Conservation (phyloP, 2,797 vertebrate species). For the Scyliorhinus canicula region DNA sequence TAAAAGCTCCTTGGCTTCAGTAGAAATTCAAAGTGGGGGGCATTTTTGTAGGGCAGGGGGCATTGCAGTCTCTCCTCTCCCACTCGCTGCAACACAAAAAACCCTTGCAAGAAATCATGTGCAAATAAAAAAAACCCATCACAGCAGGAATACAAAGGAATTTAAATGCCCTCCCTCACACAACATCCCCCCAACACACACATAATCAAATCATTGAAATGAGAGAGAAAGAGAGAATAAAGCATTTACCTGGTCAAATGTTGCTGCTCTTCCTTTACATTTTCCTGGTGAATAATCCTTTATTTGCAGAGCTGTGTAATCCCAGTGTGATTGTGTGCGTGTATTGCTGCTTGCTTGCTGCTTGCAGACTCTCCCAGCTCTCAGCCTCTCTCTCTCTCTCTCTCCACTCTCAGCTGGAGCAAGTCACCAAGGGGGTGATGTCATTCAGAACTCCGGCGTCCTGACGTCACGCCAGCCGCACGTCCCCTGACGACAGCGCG, state of each 20-base stretch:
- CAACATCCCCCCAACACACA: neutral
- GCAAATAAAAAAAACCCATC: neutral
- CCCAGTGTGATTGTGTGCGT: neutral
- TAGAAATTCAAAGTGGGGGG: neutral
- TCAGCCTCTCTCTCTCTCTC: neutral
- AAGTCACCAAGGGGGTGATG: constrained; percentile 25
- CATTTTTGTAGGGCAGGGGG: neutral
- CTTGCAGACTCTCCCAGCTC: neutral
- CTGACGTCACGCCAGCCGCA: neutral
- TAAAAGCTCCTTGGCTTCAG: neutral
- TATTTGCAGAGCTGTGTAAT: constrained; percentile 34
- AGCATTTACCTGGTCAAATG: constrained; percentile 1
- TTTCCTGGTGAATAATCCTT: constrained; percentile 37
- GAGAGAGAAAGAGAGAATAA: too few species aligned
- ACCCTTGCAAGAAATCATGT: neutral
- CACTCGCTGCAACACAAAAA: constrained; percentile 22
- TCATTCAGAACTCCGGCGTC: constrained; percentile 32
- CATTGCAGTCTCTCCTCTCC: constrained; percentile 29
- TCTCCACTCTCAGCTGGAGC: constrained; percentile 23
- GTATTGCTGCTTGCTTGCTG: neutral
- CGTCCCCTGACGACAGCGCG: neutral
- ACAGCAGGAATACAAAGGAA: constrained; percentile 30
- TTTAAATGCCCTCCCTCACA: neutral
- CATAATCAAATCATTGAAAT: neutral
- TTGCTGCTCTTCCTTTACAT: constrained; percentile 31